A percentile compares a stretch with the other conserved stretches of the same genome.
These are phyloP conservation scores for Smittia aterrima DNA, from an alignment of 2,888 invertebrate species.

Conservation along the genomic window DNA sequence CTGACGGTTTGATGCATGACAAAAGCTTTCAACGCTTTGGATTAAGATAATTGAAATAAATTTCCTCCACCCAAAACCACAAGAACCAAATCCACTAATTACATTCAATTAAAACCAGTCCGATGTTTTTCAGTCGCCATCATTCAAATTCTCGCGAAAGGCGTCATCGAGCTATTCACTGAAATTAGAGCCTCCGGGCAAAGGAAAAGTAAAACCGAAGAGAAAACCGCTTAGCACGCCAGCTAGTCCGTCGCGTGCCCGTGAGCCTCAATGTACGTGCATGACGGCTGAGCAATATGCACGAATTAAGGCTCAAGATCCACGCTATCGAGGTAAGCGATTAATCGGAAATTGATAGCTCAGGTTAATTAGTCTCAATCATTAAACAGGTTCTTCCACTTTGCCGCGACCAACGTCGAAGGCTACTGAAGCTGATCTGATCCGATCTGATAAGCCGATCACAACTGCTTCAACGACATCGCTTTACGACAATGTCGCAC, in stretches of 20 bases:
- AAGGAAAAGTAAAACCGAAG: slow-evolving; percentile 83
- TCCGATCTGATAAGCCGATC: slow-evolving; percentile 65
- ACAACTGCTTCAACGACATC: slow-evolving; percentile 86
- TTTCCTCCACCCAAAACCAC: background rate
- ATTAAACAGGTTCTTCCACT: slow-evolving; percentile 71
- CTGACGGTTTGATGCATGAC: background rate
- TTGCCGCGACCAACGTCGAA: slow-evolving; percentile 75
- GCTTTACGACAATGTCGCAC: slow-evolving; percentile 78
- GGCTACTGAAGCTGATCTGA: slow-evolving; percentile 66
- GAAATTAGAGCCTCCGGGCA: slow-evolving; percentile 85
- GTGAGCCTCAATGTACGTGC: slow-evolving; percentile 92
- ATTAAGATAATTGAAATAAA: too few relatives aligned
- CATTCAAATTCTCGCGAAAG: slow-evolving; percentile 97
- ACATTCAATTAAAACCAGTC: slow-evolving; percentile 52
- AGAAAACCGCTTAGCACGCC: slow-evolving; percentile 91
- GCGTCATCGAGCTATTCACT: slow-evolving; percentile 95
- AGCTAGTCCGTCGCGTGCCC: slow-evolving; percentile 83
- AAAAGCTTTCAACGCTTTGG: background rate
- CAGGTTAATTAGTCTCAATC: background rate
- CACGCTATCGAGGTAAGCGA: slow-evolving; percentile 66
- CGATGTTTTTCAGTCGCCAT: slow-evolving; percentile 85
- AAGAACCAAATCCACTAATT: slow-evolving; percentile 34
- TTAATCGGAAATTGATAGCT: background rate
- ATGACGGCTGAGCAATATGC: slow-evolving; percentile 92
- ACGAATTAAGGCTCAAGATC: slow-evolving; percentile 79